Evolutionary conservation across 1,140 invertebrate species (phyloP).

Genomic region (Drosophila sturtevanti): DNA sequence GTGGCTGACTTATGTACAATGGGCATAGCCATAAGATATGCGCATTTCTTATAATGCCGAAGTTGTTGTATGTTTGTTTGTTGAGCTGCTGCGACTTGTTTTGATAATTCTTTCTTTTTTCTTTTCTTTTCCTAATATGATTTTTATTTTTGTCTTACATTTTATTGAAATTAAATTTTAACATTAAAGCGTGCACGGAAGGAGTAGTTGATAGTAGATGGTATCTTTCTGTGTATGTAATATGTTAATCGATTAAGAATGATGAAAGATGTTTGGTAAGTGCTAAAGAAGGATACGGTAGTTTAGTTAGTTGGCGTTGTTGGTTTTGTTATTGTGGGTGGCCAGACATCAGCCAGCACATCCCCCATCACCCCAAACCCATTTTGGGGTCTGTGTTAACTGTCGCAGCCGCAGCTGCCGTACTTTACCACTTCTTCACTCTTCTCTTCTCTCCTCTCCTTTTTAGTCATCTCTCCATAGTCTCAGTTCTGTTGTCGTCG

Average conservation of each 20-base stretch:
- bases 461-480: conserved; percentile 14
- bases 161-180: conserved; percentile 58
- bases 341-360: conserved; percentile 51
- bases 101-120: conserved; percentile 56
- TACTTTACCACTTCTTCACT: conserved; percentile 25
- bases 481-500: conserved; percentile 57
- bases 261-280: background rate
- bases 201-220: background rate
- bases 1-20: conserved; percentile 67
- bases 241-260: conserved; percentile 60
- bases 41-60: conserved; percentile 74
- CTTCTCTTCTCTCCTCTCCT: conserved; percentile 43
- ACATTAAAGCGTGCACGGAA: conserved; percentile 43
- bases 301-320: background rate
- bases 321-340: conserved; percentile 45
- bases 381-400: conserved; percentile 16
- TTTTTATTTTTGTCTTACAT: conserved; percentile 10
- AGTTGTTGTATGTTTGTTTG: conserved; percentile 67
- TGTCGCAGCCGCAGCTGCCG: conserved; percentile 38
- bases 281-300: conserved; percentile 10
- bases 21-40: conserved; percentile 75
- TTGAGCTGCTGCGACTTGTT: conserved; percentile 74
- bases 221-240: conserved; percentile 65
- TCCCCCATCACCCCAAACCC: background rate
- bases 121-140: conserved; percentile 3